Percentiles rank a stretch among this genome's conserved stretches.
Evolutionary conservation across 2,113 vertebrate species (phyloP).

Genomic region (Prionailurus bengalensis): DNA sequence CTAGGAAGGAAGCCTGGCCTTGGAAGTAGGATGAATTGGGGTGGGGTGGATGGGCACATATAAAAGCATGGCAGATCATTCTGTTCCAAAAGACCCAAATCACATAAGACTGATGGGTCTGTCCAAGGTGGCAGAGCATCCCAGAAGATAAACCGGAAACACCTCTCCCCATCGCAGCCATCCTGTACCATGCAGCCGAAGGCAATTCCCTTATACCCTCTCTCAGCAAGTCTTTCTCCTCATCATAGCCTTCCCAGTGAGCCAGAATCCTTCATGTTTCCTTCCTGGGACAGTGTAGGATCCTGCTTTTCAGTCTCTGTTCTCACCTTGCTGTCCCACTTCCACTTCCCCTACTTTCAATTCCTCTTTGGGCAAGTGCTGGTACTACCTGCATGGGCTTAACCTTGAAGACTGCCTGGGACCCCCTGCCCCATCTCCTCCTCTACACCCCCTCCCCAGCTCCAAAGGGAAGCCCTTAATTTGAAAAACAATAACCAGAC

Average conservation of each 20-base stretch:
- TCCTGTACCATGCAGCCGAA: background rate
- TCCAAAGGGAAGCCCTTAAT: background rate
- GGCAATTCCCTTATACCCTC: background rate
- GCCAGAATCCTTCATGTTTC: background rate
- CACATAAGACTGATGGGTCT: background rate
- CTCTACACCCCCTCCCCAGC: background rate
- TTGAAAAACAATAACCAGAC: background rate
- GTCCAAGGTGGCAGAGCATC: background rate
- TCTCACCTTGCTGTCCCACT: background rate
- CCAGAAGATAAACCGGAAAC: constrained; percentile 27
- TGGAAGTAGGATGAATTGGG: background rate
- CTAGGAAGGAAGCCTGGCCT: background rate
- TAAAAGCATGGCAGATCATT: constrained; percentile 2
- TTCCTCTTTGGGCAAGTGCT: background rate
- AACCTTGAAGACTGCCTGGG: background rate
- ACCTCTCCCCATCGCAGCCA: background rate
- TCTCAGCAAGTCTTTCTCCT: background rate
- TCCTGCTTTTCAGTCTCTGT: background rate
- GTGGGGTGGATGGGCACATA: background rate
- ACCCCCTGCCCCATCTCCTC: too few relatives aligned
- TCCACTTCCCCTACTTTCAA: background rate
- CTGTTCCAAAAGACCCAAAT: background rate
- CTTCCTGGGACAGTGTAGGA: background rate
- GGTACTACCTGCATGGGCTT: background rate
- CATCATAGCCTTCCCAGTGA: background rate